phyloP scores from a whole-genome alignment of 2,888 invertebrate genomes.

The Glaucopsyche alexis region DNA sequence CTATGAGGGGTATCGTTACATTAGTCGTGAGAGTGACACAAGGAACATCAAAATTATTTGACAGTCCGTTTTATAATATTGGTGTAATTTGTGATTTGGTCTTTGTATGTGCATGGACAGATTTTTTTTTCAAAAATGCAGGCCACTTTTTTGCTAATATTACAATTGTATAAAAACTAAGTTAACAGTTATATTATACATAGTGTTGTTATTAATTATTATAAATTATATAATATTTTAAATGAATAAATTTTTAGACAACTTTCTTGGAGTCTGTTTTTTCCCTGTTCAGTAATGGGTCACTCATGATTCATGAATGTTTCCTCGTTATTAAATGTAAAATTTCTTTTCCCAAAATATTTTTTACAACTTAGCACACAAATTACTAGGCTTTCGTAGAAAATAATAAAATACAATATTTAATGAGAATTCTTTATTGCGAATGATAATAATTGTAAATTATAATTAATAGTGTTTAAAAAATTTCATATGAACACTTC shows the following conservation, averaged over 20 bases:
- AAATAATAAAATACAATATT: background rate
- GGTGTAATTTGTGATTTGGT: too few relatives aligned
- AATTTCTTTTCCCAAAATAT: background rate
- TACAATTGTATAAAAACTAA: background rate
- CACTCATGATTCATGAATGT: background rate
- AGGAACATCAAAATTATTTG: too few relatives aligned
- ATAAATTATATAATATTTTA: conserved; percentile 4
- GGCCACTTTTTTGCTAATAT: background rate
- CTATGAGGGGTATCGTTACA: too few relatives aligned
- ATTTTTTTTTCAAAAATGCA: too few relatives aligned
- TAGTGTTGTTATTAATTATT: conserved; percentile 3
- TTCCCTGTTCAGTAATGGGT: background rate
- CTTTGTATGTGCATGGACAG: background rate
- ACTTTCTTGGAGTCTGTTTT: background rate
- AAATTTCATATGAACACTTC: conserved; percentile 2
- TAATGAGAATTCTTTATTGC: conserved; percentile 24
- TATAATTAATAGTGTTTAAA: background rate
- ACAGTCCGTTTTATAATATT: too few relatives aligned
- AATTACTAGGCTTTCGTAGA: background rate
- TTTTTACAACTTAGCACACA: too few relatives aligned
- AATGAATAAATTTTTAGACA: conserved; percentile 10
- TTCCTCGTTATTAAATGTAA: too few relatives aligned
- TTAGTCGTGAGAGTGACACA: too few relatives aligned
- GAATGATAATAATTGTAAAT: conserved; percentile 7
- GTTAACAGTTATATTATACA: background rate